A percentile compares a stretch with the other conserved stretches of the same genome.
Evolutionary conservation across 2,888 invertebrate species (phyloP).

Genomic region (Mythimna vitellina): DNA sequence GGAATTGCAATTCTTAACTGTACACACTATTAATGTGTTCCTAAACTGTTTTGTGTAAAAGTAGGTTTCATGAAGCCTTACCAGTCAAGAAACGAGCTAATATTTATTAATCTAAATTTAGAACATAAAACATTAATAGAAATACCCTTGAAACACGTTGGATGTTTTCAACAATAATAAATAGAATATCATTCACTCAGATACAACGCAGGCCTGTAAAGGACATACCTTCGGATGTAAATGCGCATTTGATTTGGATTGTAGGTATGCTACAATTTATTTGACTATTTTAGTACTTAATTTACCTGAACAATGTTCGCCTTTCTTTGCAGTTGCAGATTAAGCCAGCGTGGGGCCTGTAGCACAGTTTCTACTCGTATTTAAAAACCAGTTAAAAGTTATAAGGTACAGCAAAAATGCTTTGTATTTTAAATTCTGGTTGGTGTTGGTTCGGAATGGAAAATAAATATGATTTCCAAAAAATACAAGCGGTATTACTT

Average conservation of each 20-base stretch:
- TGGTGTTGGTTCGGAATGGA: too few relatives aligned
- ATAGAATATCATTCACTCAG: background rate
- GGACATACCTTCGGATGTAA: background rate
- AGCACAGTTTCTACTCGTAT: too few relatives aligned
- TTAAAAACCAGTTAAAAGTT: too few relatives aligned
- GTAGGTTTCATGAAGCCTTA: background rate
- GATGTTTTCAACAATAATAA: conserved; percentile 12
- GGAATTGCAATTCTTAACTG: too few relatives aligned
- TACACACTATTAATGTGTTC: too few relatives aligned
- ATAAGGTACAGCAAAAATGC: too few relatives aligned
- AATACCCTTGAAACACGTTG: conserved; percentile 22
- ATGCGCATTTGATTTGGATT: conserved; percentile 9
- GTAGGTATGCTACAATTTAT: background rate
- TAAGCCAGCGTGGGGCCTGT: too few relatives aligned
- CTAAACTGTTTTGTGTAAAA: background rate
- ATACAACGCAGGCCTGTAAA: background rate
- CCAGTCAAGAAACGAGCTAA: background rate
- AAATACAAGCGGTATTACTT: too few relatives aligned
- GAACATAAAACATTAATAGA: conserved; percentile 22
- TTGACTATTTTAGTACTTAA: background rate
- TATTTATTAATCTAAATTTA: conserved; percentile 20
- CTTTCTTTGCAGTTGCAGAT: too few relatives aligned
- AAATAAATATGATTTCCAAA: too few relatives aligned
- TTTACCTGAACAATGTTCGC: background rate
- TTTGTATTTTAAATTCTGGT: too few relatives aligned